Base-by-base conservation (phyloP, 2,888 invertebrate genomes). In the Margaritifera margaritifera region DNA sequence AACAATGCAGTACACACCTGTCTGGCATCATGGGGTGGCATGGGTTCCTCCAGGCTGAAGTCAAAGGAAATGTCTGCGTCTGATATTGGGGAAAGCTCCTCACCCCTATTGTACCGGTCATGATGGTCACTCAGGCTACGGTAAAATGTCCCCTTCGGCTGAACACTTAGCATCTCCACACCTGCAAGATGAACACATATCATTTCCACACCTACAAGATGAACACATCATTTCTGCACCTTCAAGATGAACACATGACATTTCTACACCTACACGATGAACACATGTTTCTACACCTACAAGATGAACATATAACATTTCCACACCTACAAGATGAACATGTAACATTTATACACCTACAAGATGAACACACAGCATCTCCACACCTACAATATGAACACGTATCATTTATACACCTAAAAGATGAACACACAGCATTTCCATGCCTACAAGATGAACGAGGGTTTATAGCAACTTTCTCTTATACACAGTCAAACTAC, bases 61-160 rank as follows among this genome's bases (percentile, higher is more conserved):
- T 83, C 82, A 31, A 83, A 71, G 15, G 75, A 72, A 50, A 84
- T 80, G 55, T 86, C 85, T 18, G 81, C 67, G 62, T 86, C 85
- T 0, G 83, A 80, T 51, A 84, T 79, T 22, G 81, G 77, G 6
- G 81, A 77, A 27, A 84, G 64, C 20, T 70, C 51, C 15, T 54
- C 55, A 42, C 42, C 42, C 11, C 11, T 62, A 57, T 65, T 65
- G 52, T 50, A 24, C 31, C 68, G 52, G 18, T 67, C 57, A 53
- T 66, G 55, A 27, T n/a, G 50, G 54, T 63, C 54, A 25, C 25
- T 22, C n/a, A 31, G 50, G 20, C 56, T 64, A 65, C 24, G 64
- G 25, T 25, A 69, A 20, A 75, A 72, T 19, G 77, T 74, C 8
- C 75, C 75, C 58, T 74, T 77, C n/a, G 78, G 79, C 27, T 80